Percentiles rank a stretch among this genome's conserved stretches.
Conservation (phyloP, 1,140 invertebrate species). For the Chironomus striatipennis region DNA sequence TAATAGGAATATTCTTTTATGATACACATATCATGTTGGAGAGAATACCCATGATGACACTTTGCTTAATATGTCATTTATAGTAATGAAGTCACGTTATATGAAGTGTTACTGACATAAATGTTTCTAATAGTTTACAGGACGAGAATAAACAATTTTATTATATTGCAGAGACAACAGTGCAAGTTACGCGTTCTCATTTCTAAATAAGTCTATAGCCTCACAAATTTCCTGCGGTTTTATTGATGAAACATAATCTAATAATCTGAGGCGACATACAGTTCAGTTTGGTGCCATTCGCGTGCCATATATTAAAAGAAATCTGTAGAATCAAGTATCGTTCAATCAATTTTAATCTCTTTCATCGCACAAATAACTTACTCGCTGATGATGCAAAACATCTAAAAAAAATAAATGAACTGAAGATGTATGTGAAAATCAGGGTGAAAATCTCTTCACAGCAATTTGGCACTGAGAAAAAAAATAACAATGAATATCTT, state of each 20-base stretch:
- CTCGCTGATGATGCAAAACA: too few relatives aligned
- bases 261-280: not conserved
- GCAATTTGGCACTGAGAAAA: not conserved
- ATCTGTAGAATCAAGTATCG: not conserved
- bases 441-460: not conserved
- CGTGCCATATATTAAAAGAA: not conserved
- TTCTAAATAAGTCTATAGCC: not conserved
- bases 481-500: not conserved
- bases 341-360: constrained; percentile 1
- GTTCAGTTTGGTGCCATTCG: not conserved
- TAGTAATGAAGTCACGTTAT: too few relatives aligned
- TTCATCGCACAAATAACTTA: not conserved
- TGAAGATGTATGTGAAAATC: not conserved
- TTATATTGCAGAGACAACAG: too few relatives aligned
- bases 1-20: too few relatives aligned
- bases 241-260: not conserved
- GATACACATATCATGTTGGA: too few relatives aligned
- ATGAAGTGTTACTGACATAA: too few relatives aligned
- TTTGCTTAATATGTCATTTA: too few relatives aligned
- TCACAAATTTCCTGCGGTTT: not conserved
- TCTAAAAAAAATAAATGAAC: too few relatives aligned
- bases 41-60: too few relatives aligned
- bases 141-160: too few relatives aligned
- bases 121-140: too few relatives aligned
- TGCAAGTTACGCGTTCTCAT: too few relatives aligned